Base-by-base conservation (phyloP, 1,140 invertebrate genomes). In the Drosophila orena region DNA sequence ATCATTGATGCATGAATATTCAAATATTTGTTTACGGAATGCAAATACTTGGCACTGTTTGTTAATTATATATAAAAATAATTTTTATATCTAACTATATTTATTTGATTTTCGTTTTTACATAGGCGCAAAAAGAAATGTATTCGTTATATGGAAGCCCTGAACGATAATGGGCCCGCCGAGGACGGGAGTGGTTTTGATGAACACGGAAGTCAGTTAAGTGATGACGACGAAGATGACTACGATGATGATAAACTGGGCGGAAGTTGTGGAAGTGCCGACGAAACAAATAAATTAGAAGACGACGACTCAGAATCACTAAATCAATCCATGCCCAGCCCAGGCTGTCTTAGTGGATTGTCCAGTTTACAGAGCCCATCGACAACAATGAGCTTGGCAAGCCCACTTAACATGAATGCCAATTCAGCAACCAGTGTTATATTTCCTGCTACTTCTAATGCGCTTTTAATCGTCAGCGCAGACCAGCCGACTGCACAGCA, bases 51-150 rank as follows among this genome's bases (percentile, higher is more conserved):
- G 65, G 30, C 58, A 77, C 59, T 49, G n/a, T 43, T 22, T 17
- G 37, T 55, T 17, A 14, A 43, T 20, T 2, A 17, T 20, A 46
- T 1, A 37, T 27, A 30, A 49, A 3, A 3, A 38, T 12, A 38
- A 5, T 49, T 14, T 20, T 24, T 22, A 50, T 22, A 15, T 37
- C 11, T 64, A 50, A 47, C 54, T 50, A 61, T 44, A 8, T n/a
- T 53, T 73, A 40, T 34, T 60, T 30, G 22, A 53, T 49, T 54
- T 50, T 46, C 59, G 35, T 59, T 59, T 53, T 61, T 52, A 27
- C 20, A 11, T 58, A 99, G 98, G 94, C 97, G 98, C 94, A 99
- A 99, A 95, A 99, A 99, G 94, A 99, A 98, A 94, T 99, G 98
- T 94, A 97, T 98, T 93, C 96, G 98, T 72, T 98, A 98, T 93